Conservation (phyloP, 2,113 vertebrate genomes). For the Epinephelus cyanopodus region DNA sequence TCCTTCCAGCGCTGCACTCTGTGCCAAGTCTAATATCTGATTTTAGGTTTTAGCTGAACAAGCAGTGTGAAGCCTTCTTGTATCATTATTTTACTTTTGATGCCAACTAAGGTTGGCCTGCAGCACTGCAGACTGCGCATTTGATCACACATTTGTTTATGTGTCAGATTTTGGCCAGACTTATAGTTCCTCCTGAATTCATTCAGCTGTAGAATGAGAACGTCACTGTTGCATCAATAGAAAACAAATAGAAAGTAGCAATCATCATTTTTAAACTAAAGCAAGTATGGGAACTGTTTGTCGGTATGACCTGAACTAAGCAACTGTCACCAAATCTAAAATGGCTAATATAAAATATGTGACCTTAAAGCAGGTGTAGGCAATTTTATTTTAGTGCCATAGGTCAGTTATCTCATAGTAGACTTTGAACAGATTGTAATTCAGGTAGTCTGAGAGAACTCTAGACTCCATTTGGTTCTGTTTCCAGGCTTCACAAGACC, state of each 20-base stretch:
- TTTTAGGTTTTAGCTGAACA: conserved; percentile 37
- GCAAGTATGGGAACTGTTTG: neutral
- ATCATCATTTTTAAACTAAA: neutral
- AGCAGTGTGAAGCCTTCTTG: conserved; percentile 17
- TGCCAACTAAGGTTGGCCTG: conserved; percentile 11
- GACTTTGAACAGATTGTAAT: no score
- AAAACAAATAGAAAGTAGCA: neutral
- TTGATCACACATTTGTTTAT: neutral
- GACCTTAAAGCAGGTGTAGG: no score
- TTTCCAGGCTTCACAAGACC: no score
- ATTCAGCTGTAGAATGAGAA: neutral
- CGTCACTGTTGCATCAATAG: neutral
- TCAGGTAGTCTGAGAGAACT: no score
- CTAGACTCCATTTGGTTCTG: no score
- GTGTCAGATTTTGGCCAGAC: neutral
- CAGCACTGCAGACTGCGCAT: neutral
- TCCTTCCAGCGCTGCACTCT: conserved; percentile 21
- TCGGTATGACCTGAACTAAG: neutral
- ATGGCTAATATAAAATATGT: neutral
- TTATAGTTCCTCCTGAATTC: neutral
- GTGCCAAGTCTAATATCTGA: conserved; percentile 51
- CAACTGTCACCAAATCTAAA: neutral
- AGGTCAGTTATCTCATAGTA: no score
- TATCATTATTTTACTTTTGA: conserved; percentile 2
- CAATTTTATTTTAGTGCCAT: no score